Evolutionary conservation across 2,113 vertebrate species (phyloP), one percentile per base, ranked within the genome.

Genomic region (Sclerurus mexicanus): DNA sequence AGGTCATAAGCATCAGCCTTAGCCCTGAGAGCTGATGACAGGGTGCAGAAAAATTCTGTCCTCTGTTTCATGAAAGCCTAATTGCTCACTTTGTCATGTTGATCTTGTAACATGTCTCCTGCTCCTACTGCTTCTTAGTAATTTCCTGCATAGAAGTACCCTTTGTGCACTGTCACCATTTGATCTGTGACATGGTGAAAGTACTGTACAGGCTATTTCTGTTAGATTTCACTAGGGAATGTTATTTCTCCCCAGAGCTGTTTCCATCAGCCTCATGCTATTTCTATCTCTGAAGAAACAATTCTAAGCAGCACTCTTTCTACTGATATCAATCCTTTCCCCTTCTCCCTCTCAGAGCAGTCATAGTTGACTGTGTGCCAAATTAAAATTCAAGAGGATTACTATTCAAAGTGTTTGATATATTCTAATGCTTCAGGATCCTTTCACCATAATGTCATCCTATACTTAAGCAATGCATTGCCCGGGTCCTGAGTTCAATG

Each of bases 71-170:
- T 20, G n/a, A 82, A 69, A 90, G 66, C 74, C 76, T 92, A 89
- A 93, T 89, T 96, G 92, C 59, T 94, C 71, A 75, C 80, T 95
- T 86, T 95, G 81, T 92, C 85, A 91, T 69, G 55, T 75, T 92
- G 67, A 91, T 91, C 91, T 93, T 93, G 27, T 66, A 89, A 84
- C 46, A 35, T 39, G 42, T 56, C 44, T 87, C 53, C 46, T 84
- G 68, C 30, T 90, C 39, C 60, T 80, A 52, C 60, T 85, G 44
- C 80, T 87, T 86, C 79, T 80, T 23, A 35, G 68, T 77, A 81
- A 50, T 74, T 96, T 56, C 82, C 73, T 94, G 67, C 56, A 69
- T 68, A 76, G 82, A 95, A 72, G 71, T 89, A 62, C 52, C 35
- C 52, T 82, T 87, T 72, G 71, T 89, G 49, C 14, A 33, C 60